Percentiles rank a stretch among this genome's conserved stretches.
phyloP scores from a whole-genome alignment of 37 sponge, comb jelly and placozoan genomes.

The Theonella swinhoei region DNA sequence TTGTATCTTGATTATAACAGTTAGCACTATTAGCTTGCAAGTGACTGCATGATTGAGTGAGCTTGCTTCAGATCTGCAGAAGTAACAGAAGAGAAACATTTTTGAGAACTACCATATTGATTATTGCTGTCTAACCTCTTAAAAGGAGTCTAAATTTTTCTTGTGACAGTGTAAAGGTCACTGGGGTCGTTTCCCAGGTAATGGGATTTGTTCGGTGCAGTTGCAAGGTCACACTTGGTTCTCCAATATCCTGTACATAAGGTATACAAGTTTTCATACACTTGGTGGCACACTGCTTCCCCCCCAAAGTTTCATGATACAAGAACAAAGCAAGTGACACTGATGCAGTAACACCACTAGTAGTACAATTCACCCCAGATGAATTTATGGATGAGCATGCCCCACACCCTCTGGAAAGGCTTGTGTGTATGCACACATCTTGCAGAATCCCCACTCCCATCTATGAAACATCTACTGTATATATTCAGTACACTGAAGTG shows the following conservation, averaged over 20 bases:
- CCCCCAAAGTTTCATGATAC: too few species aligned
- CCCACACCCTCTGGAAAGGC: too few species aligned
- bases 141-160: conserved; percentile 70
- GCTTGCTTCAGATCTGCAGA: conserved; percentile 71
- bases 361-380: too few species aligned
- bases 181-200: conserved; percentile 27
- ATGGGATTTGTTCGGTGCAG: conserved; percentile 45
- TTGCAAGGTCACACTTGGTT: conserved; percentile 72
- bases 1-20: too few species aligned
- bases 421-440: too few species aligned
- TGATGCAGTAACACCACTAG: too few species aligned
- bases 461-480: too few species aligned
- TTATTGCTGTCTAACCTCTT: conserved; percentile 34
- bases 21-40: conserved; percentile 29
- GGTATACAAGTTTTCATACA: background rate
- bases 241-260: conserved; percentile 60
- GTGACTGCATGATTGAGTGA: conserved; percentile 51
- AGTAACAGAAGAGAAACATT: background rate
- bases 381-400: too few species aligned
- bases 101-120: background rate
- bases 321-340: too few species aligned
- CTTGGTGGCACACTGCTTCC: too few species aligned
- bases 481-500: too few species aligned
- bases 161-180: conserved; percentile 47
- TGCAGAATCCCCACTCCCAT: too few species aligned